Evolutionary conservation across 2,113 vertebrate genomes (phyloP), one percentile per base, ranked within the genome.

Genomic region (Setophaga petechia): DNA sequence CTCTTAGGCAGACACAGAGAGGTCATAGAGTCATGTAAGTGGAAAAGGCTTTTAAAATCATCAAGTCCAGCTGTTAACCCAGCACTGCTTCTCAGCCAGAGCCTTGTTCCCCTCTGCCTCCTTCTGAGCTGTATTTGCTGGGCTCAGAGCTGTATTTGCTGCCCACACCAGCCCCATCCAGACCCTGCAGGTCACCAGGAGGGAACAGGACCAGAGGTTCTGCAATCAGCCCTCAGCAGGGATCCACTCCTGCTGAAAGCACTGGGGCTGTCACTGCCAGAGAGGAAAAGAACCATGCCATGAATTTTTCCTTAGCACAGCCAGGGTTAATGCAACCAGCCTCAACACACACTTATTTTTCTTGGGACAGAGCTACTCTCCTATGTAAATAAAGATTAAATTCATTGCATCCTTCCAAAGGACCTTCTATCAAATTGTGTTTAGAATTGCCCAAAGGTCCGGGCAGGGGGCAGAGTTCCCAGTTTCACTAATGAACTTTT

Each of bases 401-500:
- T 92, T 93, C 57, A 11, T 68, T 89, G 62, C 54, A 72, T 87
- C 37, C 76, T 89, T 84, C 31, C 31, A 28, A 63, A 87, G 19
- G 41, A 57, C 46, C 15, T 37, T 69, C 76, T 78, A 88, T 78
- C 62, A 84, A 57, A 62, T 35, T 62, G 57, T 37, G 7, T 89
- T 91, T 84, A 46, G 79, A 85, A 62, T 81, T 78, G 85, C 7
- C 5, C 39, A 54, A 82, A 78, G 52, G 33, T 84, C 80, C 2
- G 19, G 46, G 25, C 15, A 74, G 63, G 80, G 79, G 91, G 76
- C 84, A 95, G 39, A 24, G 77, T 43, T 94, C 68, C 68, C 28
- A 35, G 79, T 89, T 95, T 96, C 92, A 65, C 59, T 72, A 61
- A 52, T 61, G 68, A 94, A 65, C 57, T 87, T 87, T 93, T 73